Base-by-base conservation (phyloP, 2,113 vertebrate genomes). In the Python bivittatus region DNA sequence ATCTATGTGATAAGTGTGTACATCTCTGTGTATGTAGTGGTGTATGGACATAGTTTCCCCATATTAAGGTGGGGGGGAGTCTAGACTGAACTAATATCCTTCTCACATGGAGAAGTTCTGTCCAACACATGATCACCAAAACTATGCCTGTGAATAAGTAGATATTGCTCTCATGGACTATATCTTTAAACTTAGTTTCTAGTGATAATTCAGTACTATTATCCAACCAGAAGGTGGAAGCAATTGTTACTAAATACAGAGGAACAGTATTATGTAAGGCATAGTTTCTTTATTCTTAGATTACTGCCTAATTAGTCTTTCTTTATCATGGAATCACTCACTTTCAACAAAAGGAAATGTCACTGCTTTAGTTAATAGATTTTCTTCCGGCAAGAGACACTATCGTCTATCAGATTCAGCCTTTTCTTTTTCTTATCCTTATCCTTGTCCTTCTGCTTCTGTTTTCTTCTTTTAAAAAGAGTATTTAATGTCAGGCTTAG, bases 401-500 rank as follows among this genome's bases (percentile, higher is more conserved):
- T 94, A 58, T 88, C 53, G 4, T 33, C 84, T 94, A 83, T 92
- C 92, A 44, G 93, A 88, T 87, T 52, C 27, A 91, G 92, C 87
- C 93, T 94, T 94, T 56, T 33, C 25, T 90, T 15, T 4, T 8
- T 44, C 22, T 86, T 48, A 79, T 79, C 9, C 72, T 72, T 33
- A 72, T 38, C 15, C 15, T 42, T 79, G 33, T 33, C 22, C 33
- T 79, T 79, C 72, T 42, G 38, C 22, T 72, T 68, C 29, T 15
- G 29, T 48, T 3, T 52, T 23, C 1, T 48, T 22, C 3, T 64
- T 17, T 7, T 90, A 93, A 96, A 95, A 93, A 91, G 88, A 94
- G 94, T 96, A 94, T 94, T 96, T 96, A 96, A 95, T 96, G 95
- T 93, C 95, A 96, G 90, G 72, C 87, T 94, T 64, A 92, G 88